Evolutionary conservation across 2,888 invertebrate genomes (phyloP).

Genomic region (Gymnocheta viridis): DNA sequence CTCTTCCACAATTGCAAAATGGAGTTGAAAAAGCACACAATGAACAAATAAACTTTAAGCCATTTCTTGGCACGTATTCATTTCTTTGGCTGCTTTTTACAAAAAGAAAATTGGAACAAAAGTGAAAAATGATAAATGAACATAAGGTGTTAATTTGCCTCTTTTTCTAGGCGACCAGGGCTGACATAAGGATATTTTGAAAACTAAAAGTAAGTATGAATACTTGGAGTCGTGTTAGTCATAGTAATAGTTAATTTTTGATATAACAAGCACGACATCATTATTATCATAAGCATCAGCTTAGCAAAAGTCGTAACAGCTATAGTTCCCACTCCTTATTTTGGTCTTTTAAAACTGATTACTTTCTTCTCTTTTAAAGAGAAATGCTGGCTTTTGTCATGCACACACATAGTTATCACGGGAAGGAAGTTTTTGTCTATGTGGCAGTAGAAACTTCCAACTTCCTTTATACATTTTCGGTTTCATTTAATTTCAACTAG

Average conservation of each 20-base stretch:
- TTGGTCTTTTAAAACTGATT: not conserved
- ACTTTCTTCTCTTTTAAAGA: not conserved
- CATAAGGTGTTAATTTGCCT: slow-evolving; percentile 68
- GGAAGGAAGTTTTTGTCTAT: slow-evolving; percentile 54
- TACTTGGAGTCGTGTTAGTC: slow-evolving; percentile 38
- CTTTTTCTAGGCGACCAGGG: slow-evolving; percentile 42
- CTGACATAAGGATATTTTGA: slow-evolving; percentile 51
- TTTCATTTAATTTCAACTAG: slow-evolving; percentile 28
- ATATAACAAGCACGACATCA: slow-evolving; percentile 66
- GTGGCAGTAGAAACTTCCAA: slow-evolving; percentile 34
- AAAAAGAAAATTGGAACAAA: slow-evolving; percentile 18
- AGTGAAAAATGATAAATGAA: slow-evolving; percentile 68
- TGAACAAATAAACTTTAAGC: slow-evolving; percentile 38
- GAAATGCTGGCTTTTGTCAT: not conserved
- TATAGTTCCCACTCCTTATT: slow-evolving; percentile 1
- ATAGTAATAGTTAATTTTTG: slow-evolving; percentile 65
- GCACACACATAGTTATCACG: not conserved
- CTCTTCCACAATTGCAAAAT: slow-evolving; percentile 50
- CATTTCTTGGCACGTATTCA: slow-evolving; percentile 60
- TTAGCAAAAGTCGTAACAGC: slow-evolving; percentile 50
- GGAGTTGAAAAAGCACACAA: slow-evolving; percentile 23
- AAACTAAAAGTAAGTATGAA: slow-evolving; percentile 23
- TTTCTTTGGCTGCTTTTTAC: not conserved
- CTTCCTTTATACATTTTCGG: slow-evolving; percentile 58
- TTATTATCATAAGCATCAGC: slow-evolving; percentile 42